Evolutionary conservation across 2,888 invertebrate species (phyloP).

Genomic region (Crossocerus cetratus): DNA sequence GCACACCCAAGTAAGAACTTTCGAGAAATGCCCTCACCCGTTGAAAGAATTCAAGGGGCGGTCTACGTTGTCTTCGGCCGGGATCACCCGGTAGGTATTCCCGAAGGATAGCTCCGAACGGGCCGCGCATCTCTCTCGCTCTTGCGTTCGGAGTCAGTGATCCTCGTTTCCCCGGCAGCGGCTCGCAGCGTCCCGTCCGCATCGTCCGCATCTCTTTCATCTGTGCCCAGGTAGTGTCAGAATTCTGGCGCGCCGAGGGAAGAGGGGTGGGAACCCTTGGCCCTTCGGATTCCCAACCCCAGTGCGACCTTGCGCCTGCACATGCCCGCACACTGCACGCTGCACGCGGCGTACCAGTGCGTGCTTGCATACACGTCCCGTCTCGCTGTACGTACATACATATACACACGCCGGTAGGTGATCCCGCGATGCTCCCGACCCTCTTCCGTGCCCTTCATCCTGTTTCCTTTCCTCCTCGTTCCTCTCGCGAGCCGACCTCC

Average conservation of each 20-base stretch:
- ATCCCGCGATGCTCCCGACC: too few relatives aligned
- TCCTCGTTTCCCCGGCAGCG: too few relatives aligned
- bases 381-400: too few relatives aligned
- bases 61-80: background rate
- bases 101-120: constrained; percentile 55
- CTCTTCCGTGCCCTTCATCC: too few relatives aligned
- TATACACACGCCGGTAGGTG: too few relatives aligned
- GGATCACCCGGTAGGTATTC: constrained; percentile 54
- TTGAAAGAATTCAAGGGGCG: too few relatives aligned
- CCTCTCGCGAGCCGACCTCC: too few relatives aligned
- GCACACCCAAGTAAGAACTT: too few relatives aligned
- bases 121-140: constrained; percentile 35
- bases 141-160: background rate
- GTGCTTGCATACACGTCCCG: too few relatives aligned
- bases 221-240: constrained; percentile 57
- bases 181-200: constrained; percentile 5
- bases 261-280: constrained; percentile 72
- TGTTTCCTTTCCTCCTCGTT: too few relatives aligned
- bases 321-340: constrained; percentile 49
- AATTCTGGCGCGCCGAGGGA: constrained; percentile 52
- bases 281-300: constrained; percentile 70
- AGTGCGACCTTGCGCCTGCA: constrained; percentile 59
- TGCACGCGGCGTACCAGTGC: too few relatives aligned
- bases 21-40: too few relatives aligned
- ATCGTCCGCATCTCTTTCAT: constrained; percentile 31